These are phyloP conservation scores for Ochropleura leucogaster DNA, from an alignment of 2,888 invertebrate genomes.

Conservation along the genomic window DNA sequence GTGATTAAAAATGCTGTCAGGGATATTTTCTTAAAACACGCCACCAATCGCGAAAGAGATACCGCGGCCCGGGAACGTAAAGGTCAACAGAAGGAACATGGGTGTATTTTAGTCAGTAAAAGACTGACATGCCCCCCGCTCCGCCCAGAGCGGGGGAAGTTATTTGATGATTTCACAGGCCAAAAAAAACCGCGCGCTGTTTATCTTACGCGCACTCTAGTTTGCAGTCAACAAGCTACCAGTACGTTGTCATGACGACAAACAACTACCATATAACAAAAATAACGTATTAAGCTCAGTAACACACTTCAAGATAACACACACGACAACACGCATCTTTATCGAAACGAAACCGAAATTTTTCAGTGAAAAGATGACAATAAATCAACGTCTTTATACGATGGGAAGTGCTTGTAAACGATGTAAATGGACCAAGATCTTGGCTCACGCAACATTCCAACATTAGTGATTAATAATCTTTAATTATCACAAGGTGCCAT, in stretches of 20 bases:
- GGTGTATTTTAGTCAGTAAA: too few relatives aligned
- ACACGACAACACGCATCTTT: slow-evolving; percentile 15
- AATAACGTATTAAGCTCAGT: background rate
- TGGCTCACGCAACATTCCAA: slow-evolving; percentile 63
- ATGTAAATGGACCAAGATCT: slow-evolving; percentile 39
- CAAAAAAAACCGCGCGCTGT: too few relatives aligned
- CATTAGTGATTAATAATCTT: slow-evolving; percentile 51
- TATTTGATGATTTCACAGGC: too few relatives aligned
- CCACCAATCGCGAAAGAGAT: too few relatives aligned
- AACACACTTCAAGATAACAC: slow-evolving; percentile 14
- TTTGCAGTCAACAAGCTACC: background rate
- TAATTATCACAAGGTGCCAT: slow-evolving; percentile 52
- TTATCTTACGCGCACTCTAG: too few relatives aligned
- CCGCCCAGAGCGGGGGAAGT: too few relatives aligned
- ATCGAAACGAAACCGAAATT: slow-evolving; percentile 55
- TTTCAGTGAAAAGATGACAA: slow-evolving; percentile 49
- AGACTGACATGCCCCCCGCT: too few relatives aligned
- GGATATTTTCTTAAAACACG: too few relatives aligned
- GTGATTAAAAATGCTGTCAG: too few relatives aligned
- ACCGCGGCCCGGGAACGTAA: too few relatives aligned
- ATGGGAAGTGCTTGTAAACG: slow-evolving; percentile 54
- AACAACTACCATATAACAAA: background rate
- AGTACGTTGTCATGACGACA: background rate
- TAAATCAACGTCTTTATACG: slow-evolving; percentile 48
- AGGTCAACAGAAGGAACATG: too few relatives aligned